phyloP scores from a whole-genome alignment of 2,888 invertebrate species.

The Limnephilus lunatus region DNA sequence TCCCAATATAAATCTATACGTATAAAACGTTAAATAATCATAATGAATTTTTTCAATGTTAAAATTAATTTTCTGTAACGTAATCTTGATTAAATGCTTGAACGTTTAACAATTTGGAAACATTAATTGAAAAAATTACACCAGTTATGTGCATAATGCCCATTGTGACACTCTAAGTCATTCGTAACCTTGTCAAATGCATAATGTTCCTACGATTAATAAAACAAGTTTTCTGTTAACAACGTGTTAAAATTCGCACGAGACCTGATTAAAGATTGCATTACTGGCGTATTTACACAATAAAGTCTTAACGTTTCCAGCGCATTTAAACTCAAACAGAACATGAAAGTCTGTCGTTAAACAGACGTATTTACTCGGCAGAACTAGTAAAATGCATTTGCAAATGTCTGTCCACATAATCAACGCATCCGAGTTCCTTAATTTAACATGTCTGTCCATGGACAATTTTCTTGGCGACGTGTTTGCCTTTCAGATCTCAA shows the following conservation, averaged over 20 bases:
- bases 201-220: neutral
- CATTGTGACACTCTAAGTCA: neutral
- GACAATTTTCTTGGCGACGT: conserved; percentile 55
- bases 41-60: neutral
- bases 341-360: conserved; percentile 46
- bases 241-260: neutral
- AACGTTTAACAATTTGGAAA: neutral
- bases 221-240: neutral
- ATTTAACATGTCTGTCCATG: conserved; percentile 55
- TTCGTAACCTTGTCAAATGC: neutral
- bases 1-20: neutral
- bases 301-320: conserved; percentile 45
- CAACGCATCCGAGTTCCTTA: conserved; percentile 61
- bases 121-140: neutral
- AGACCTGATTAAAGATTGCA: conserved; percentile 46
- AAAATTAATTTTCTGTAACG: neutral
- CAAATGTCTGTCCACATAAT: conserved; percentile 55
- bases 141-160: no score
- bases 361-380: conserved; percentile 44
- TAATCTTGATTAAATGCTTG: neutral
- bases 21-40: neutral
- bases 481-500: conserved; percentile 55
- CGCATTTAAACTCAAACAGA: conserved; percentile 56
- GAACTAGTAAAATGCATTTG: conserved; percentile 56
- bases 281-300: conserved; percentile 27